phyloP scores from a whole-genome alignment of 2,113 vertebrate species.

The Todiramphus saurophagus region DNA sequence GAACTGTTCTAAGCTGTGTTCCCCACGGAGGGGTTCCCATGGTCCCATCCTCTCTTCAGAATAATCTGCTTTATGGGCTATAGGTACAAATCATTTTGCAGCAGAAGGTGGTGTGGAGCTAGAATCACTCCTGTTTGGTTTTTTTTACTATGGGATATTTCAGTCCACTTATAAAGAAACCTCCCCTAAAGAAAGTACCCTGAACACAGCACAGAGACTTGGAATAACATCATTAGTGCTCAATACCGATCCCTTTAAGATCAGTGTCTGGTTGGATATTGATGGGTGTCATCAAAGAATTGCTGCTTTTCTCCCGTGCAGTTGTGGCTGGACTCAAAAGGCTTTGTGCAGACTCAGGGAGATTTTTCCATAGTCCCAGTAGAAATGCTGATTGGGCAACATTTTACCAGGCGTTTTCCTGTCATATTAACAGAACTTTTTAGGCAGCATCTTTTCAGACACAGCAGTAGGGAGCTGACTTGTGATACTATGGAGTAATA shows the following conservation, averaged over 20 bases:
- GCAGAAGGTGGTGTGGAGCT: background rate
- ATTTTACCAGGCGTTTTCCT: background rate
- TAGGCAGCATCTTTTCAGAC: background rate
- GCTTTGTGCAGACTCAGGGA: background rate
- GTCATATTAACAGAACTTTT: background rate
- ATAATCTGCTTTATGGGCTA: background rate
- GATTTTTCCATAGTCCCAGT: background rate
- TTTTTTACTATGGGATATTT: background rate
- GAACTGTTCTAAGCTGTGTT: background rate
- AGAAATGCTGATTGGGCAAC: background rate
- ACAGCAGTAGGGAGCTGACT: background rate
- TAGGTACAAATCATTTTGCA: background rate
- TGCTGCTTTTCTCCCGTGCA: background rate
- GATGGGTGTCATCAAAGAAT: background rate
- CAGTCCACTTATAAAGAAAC: background rate
- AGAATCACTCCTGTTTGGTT: background rate
- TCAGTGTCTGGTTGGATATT: background rate
- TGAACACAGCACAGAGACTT: background rate
- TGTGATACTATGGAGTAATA: background rate
- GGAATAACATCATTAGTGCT: background rate
- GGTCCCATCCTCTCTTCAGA: background rate
- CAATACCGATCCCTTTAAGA: background rate
- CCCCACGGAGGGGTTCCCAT: background rate
- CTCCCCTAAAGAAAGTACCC: background rate
- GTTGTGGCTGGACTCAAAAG: background rate